Conservation (phyloP, 2,113 vertebrate species). For the cattle (Bos taurus) region DNA sequence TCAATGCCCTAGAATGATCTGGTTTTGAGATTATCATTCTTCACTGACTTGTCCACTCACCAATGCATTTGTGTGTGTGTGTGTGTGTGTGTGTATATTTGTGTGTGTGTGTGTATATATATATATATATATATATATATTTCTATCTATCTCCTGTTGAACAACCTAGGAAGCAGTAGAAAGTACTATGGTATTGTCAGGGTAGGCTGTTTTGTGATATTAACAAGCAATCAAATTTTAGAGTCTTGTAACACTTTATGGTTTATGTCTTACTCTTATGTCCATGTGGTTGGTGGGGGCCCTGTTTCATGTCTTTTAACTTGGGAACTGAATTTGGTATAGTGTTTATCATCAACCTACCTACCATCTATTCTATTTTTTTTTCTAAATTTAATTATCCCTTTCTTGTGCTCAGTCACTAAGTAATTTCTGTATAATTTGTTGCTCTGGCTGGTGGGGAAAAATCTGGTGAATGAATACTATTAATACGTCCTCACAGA, state of each 20-base stretch:
- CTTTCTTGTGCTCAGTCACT: not conserved
- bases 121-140: not conserved
- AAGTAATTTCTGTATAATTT: not conserved
- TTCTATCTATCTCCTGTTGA: too few species aligned
- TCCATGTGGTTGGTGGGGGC: not conserved
- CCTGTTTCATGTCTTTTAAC: not conserved
- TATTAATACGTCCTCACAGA: not conserved
- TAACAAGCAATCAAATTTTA: not conserved
- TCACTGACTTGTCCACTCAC: not conserved
- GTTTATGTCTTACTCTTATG: not conserved
- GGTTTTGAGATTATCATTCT: not conserved
- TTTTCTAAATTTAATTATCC: not conserved
- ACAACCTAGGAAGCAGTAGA: not conserved
- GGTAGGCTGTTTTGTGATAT: not conserved
- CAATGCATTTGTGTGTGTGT: not conserved
- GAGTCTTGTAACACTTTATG: not conserved
- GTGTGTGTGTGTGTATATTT: too few species aligned
- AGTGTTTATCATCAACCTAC: not conserved
- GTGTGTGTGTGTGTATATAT: too few species aligned
- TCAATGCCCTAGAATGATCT: not conserved
- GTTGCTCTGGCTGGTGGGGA: not conserved
- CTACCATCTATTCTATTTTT: not conserved
- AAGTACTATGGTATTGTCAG: not conserved
- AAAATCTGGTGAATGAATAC: not conserved
- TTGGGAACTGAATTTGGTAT: not conserved